phyloP scores from a whole-genome alignment of 2,113 vertebrate genomes.

The Microtus richardsoni region DNA sequence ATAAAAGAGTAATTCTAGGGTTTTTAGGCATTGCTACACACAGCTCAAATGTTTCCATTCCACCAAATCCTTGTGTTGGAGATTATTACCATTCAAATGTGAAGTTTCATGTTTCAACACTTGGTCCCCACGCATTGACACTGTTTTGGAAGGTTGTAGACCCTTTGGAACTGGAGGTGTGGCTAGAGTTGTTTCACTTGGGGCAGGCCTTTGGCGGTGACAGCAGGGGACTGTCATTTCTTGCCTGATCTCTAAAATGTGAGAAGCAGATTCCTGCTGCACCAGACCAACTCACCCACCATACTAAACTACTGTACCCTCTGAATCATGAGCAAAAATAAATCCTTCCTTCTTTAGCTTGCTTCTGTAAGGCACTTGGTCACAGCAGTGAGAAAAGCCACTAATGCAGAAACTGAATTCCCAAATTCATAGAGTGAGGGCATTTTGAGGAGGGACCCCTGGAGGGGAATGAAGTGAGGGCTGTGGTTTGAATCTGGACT shows the following conservation, averaged over 20 bases:
- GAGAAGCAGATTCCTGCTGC: background rate
- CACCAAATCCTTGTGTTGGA: background rate
- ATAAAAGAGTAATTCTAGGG: constrained; percentile 22
- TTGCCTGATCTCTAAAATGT: background rate
- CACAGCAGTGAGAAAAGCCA: background rate
- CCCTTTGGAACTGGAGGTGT: background rate
- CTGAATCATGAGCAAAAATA: background rate
- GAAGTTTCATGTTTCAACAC: background rate
- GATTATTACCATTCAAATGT: background rate
- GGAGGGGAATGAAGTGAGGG: background rate
- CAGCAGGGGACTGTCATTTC: background rate
- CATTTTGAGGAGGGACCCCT: background rate
- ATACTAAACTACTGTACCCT: background rate
- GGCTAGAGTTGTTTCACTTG: background rate
- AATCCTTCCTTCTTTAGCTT: background rate
- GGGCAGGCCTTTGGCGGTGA: background rate
- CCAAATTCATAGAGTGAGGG: background rate
- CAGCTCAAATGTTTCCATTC: background rate
- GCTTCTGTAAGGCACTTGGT: background rate
- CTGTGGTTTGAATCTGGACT: background rate
- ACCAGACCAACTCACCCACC: background rate
- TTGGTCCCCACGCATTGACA: background rate
- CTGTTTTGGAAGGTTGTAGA: background rate
- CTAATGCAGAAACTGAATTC: background rate
- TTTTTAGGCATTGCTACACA: background rate